Conservation (phyloP, 2,113 vertebrate species). For the Meriones unguiculatus region DNA sequence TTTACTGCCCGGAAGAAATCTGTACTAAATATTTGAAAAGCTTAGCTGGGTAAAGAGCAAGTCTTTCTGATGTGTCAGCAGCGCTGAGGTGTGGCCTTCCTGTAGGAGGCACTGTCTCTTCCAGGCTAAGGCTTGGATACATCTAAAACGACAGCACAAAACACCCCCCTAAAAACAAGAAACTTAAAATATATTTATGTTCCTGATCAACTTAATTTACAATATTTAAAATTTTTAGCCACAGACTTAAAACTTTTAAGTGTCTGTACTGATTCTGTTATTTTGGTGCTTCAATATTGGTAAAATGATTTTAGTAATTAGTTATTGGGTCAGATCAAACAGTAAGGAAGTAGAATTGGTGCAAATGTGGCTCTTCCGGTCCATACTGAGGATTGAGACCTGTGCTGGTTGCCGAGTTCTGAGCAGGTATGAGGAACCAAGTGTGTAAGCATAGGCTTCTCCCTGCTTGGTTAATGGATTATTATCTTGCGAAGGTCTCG, state of each 20-base stretch:
- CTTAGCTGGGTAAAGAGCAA: neutral
- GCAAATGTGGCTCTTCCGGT: neutral
- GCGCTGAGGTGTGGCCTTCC: neutral
- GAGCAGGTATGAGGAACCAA: neutral
- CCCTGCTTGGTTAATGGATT: conserved; percentile 26
- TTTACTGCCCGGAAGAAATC: neutral
- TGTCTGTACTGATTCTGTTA: neutral
- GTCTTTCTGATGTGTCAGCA: neutral
- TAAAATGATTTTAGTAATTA: neutral
- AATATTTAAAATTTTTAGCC: neutral
- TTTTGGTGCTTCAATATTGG: neutral
- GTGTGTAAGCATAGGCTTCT: fast-evolving
- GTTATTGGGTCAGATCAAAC: neutral
- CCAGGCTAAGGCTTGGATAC: neutral
- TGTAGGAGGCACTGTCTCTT: neutral
- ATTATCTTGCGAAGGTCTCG: conserved; percentile 80
- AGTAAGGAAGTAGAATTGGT: neutral
- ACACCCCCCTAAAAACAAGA: neutral
- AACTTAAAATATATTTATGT: conserved; percentile 7
- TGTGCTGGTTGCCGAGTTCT: neutral
- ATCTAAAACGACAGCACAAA: neutral
- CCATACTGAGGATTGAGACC: neutral
- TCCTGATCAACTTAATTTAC: conserved; percentile 34
- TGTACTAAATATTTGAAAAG: neutral
- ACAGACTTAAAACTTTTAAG: neutral